Evolutionary conservation across 1,140 invertebrate genomes (phyloP).

Genomic region (Micrasema longulum): DNA sequence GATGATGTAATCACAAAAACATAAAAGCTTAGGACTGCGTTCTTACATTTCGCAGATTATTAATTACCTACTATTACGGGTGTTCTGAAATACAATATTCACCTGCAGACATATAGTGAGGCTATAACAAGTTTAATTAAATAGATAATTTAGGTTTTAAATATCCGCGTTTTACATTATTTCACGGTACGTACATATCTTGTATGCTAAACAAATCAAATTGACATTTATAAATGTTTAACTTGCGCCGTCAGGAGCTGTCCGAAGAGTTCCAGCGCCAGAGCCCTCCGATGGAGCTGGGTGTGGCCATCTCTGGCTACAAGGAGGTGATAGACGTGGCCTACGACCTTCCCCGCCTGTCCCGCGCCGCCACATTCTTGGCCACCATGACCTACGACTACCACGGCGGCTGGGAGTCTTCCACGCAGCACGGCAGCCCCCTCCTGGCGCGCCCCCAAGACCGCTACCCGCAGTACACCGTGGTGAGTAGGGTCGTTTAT

Average conservation of each 20-base stretch:
- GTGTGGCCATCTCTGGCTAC: constrained; percentile 88
- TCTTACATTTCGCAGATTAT: too few species aligned
- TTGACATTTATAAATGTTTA: not conserved
- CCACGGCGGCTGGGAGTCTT: constrained; percentile 86
- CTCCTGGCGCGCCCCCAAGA: constrained; percentile 74
- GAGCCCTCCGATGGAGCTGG: constrained; percentile 77
- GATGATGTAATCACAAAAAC: too few species aligned
- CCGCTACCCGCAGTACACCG: constrained; percentile 80
- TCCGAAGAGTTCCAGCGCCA: constrained; percentile 78
- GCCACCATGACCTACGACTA: constrained; percentile 92
- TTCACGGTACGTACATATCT: too few species aligned
- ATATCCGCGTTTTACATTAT: too few species aligned
- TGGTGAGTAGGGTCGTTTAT: constrained; percentile 69
- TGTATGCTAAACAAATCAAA: too few species aligned
- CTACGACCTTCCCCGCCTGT: constrained; percentile 81
- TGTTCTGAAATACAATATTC: too few species aligned
- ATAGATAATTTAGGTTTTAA: too few species aligned
- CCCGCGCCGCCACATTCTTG: constrained; percentile 81
- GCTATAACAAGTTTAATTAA: too few species aligned
- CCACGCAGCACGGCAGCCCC: constrained; percentile 86
- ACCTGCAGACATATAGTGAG: too few species aligned
- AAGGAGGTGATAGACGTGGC: constrained; percentile 88
- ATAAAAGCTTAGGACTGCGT: too few species aligned
- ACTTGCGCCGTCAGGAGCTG: constrained; percentile 67
- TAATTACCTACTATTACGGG: too few species aligned